These are phyloP conservation scores for Cossypha heuglini DNA, from an alignment of 2,797 vertebrate genomes.

Conservation along the genomic window DNA sequence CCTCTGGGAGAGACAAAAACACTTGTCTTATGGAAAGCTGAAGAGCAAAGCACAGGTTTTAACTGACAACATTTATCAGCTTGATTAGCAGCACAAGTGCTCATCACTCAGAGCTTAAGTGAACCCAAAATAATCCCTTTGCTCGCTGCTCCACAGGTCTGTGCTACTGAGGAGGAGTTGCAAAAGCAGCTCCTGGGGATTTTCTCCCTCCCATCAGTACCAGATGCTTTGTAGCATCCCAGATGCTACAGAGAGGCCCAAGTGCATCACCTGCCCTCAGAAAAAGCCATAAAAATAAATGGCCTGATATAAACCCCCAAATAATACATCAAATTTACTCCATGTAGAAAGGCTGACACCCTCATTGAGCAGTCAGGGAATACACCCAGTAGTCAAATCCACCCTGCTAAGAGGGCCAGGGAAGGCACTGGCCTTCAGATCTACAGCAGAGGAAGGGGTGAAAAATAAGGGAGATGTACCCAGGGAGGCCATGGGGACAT, in stretches of 20 bases:
- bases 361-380: background rate
- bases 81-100: conserved; percentile 33
- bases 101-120: conserved; percentile 4
- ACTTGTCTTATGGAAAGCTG: background rate
- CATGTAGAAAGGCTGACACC: background rate
- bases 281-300: background rate
- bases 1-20: background rate
- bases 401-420: background rate
- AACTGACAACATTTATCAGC: conserved; percentile 9
- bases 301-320: background rate
- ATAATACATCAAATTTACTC: background rate
- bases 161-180: background rate
- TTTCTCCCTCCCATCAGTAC: background rate
- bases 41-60: background rate
- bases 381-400: background rate
- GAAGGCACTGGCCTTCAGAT: background rate
- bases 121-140: conserved; percentile 20
- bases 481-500: background rate
- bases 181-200: background rate
- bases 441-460: background rate
- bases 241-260: background rate
- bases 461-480: background rate
- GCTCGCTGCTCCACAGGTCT: background rate
- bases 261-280: background rate
- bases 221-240: background rate